These are phyloP conservation scores for Hemithea aestivaria DNA, from an alignment of 2,888 invertebrate species.

Conservation along the genomic window DNA sequence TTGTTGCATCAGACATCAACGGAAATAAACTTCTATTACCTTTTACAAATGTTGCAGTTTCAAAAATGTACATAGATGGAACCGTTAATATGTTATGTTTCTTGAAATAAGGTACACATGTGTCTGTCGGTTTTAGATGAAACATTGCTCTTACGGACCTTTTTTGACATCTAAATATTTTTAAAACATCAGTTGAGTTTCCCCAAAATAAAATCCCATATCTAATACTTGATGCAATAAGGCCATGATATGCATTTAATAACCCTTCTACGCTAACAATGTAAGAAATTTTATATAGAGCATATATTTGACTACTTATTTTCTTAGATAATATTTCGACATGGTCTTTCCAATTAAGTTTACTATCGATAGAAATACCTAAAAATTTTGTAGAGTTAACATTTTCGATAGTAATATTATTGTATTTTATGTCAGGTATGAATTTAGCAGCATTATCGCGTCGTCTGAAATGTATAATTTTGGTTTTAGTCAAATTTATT, in stretches of 20 bases:
- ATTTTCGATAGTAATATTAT: not conserved
- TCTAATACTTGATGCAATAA: constrained; percentile 1
- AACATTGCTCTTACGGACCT: not conserved
- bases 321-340: not conserved
- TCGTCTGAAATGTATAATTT: constrained; percentile 4
- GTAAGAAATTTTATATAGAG: constrained; percentile 1
- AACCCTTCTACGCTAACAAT: constrained; percentile 2
- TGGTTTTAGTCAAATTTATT: constrained; percentile 1
- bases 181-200: constrained; percentile 4
- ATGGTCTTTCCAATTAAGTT: not conserved
- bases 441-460: not conserved
- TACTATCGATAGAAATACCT: not conserved
- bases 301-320: constrained; percentile 2
- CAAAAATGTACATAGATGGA: too few species aligned
- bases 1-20: too few species aligned
- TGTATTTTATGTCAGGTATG: not conserved
- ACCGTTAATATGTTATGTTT: too few species aligned
- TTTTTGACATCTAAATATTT: not conserved
- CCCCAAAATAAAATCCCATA: constrained; percentile 5
- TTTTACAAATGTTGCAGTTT: too few species aligned
- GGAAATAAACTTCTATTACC: too few species aligned
- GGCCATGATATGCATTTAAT: constrained; percentile 5
- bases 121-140: not conserved
- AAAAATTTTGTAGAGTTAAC: not conserved
- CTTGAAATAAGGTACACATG: too few species aligned